phyloP scores from a whole-genome alignment of 2,113 vertebrate genomes.

The Dipodomys spectabilis region DNA sequence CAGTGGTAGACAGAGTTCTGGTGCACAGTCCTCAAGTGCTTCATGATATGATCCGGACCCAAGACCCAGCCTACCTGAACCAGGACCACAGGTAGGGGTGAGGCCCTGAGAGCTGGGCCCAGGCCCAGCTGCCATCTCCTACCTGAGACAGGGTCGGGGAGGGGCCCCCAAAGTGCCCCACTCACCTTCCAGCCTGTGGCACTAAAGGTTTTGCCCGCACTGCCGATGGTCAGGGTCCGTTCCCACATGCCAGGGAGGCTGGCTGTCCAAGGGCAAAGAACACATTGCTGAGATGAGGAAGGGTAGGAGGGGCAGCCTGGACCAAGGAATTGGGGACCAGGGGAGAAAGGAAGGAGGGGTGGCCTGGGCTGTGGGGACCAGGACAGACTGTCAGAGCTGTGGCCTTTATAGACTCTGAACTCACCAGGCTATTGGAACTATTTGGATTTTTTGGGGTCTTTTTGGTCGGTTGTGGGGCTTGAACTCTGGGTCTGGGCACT shows the following conservation, averaged over 20 bases:
- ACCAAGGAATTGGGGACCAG: too few relatives aligned
- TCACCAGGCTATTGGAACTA: neutral
- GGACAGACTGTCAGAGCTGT: accelerated
- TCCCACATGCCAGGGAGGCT: conserved; percentile 97
- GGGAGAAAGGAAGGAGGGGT: neutral
- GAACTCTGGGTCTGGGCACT: too few relatives aligned
- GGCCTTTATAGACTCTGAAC: too few relatives aligned
- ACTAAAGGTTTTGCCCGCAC: conserved; percentile 96
- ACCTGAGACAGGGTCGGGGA: accelerated
- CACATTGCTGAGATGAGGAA: neutral
- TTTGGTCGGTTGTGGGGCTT: too few relatives aligned
- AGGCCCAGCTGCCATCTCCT: neutral
- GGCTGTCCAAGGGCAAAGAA: conserved; percentile 84
- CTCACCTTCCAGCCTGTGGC: conserved; percentile 97
- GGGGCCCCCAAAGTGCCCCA: neutral
- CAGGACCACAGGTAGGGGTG: conserved; percentile 22
- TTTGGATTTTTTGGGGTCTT: too few relatives aligned
- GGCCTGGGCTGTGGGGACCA: neutral
- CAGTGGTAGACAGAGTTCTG: conserved; percentile 94
- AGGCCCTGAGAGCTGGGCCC: neutral
- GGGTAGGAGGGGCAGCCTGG: too few relatives aligned
- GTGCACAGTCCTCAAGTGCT: conserved; percentile 92
- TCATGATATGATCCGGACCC: conserved; percentile 88
- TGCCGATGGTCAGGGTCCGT: conserved; percentile 92
- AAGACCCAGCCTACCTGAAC: conserved; percentile 95